Evolutionary conservation across 2,888 invertebrate genomes (phyloP).

Genomic region (Tuta absoluta): DNA sequence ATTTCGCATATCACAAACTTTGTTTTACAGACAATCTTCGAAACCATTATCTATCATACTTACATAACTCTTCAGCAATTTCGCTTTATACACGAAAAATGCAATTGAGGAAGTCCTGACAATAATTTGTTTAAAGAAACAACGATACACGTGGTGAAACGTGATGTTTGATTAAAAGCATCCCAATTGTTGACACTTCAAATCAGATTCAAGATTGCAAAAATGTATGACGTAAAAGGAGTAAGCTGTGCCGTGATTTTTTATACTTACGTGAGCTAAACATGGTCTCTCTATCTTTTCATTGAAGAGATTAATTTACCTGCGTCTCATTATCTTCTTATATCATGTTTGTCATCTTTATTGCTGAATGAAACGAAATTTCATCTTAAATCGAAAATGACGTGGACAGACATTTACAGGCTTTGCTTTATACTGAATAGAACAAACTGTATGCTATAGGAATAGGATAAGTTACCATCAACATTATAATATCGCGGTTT

Average conservation of each 20-base stretch:
- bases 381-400: not conserved
- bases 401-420: not conserved
- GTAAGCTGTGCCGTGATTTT: conserved; percentile 33
- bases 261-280: conserved; percentile 28
- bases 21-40: not conserved
- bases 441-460: too few relatives aligned
- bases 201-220: conserved; percentile 19
- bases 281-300: not conserved
- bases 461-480: too few relatives aligned
- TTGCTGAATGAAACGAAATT: not conserved
- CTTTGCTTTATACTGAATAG: too few relatives aligned
- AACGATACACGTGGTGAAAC: conserved; percentile 11
- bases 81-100: not conserved
- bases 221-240: conserved; percentile 12
- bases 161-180: conserved; percentile 22
- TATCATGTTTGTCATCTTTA: not conserved
- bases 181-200: conserved; percentile 17
- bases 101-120: conserved; percentile 1
- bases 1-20: not conserved
- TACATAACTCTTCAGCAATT: not conserved
- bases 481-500: too few relatives aligned
- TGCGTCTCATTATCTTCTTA: not conserved
- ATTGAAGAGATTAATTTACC: not conserved
- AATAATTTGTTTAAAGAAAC: not conserved
- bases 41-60: not conserved